Conservation (phyloP, 2,113 vertebrate species). For the Notothenia rossii region DNA sequence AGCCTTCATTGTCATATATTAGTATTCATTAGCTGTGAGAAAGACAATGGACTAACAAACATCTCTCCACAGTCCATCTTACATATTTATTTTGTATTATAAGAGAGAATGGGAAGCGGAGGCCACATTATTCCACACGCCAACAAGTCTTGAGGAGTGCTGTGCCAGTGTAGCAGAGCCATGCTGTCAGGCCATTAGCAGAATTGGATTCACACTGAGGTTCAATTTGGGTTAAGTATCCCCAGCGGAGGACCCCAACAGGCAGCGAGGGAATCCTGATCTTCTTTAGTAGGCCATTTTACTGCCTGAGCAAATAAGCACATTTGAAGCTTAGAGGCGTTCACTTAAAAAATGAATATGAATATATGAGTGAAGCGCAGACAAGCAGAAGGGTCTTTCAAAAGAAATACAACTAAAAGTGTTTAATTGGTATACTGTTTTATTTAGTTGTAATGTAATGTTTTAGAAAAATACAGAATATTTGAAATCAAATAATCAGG, state of each 20-base stretch:
- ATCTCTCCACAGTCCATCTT: not conserved
- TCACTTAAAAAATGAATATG: not conserved
- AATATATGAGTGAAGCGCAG: not conserved
- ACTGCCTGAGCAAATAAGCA: conserved; percentile 71
- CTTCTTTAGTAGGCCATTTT: conserved; percentile 68
- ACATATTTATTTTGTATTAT: conserved; percentile 9
- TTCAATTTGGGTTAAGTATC: conserved; percentile 80
- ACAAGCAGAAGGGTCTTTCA: not conserved
- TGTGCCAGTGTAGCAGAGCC: conserved; percentile 46
- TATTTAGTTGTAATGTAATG: not conserved
- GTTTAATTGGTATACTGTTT: not conserved
- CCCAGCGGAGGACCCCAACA: conserved; percentile 65
- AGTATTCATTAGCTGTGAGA: conserved; percentile 10
- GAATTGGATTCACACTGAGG: conserved; percentile 73
- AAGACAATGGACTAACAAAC: not conserved
- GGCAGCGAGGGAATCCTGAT: conserved; percentile 42
- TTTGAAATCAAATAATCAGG: not conserved
- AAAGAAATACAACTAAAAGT: not conserved
- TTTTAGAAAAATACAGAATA: not conserved
- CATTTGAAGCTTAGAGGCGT: conserved; percentile 18
- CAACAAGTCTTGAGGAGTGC: conserved; percentile 36
- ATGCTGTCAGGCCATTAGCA: conserved; percentile 66
- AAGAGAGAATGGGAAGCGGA: not conserved
- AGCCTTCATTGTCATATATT: conserved; percentile 2
- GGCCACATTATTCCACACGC: conserved; percentile 5